Conservation (phyloP, 2,888 invertebrate species). For the Tenthredo amoena region DNA sequence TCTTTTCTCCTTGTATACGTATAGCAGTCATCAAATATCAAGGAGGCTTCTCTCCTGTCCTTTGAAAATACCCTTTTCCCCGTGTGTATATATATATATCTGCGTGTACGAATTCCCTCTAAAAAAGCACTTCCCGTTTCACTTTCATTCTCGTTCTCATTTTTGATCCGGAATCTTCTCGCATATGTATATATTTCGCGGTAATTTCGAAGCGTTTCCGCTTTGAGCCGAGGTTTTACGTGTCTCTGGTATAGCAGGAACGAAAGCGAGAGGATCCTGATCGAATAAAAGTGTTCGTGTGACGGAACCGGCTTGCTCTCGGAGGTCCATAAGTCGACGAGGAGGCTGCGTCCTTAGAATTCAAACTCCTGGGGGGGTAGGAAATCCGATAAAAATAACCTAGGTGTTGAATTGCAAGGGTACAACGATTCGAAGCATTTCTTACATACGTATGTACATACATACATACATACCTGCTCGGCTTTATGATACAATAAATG, state of each 20-base stretch:
- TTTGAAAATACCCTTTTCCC: not conserved
- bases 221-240: slow-evolving; percentile 58
- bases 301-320: not conserved
- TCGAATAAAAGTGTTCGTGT: slow-evolving; percentile 56
- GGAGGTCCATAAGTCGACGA: not conserved
- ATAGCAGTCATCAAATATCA: not conserved
- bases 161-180: not conserved
- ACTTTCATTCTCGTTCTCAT: not conserved
- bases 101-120: not conserved
- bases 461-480: not conserved
- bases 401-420: not conserved
- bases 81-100: too few species aligned
- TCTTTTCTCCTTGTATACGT: not conserved
- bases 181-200: not conserved
- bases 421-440: not conserved
- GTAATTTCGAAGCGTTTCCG: not conserved
- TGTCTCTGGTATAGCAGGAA: slow-evolving; percentile 55
- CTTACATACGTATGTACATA: not conserved
- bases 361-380: too few species aligned
- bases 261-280: slow-evolving; percentile 58
- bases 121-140: not conserved
- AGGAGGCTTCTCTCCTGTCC: not conserved
- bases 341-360: not conserved
- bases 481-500: slow-evolving; percentile 67
- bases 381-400: not conserved